Evolutionary conservation across 2,888 invertebrate species (phyloP).

Genomic region (Tuta absoluta): DNA sequence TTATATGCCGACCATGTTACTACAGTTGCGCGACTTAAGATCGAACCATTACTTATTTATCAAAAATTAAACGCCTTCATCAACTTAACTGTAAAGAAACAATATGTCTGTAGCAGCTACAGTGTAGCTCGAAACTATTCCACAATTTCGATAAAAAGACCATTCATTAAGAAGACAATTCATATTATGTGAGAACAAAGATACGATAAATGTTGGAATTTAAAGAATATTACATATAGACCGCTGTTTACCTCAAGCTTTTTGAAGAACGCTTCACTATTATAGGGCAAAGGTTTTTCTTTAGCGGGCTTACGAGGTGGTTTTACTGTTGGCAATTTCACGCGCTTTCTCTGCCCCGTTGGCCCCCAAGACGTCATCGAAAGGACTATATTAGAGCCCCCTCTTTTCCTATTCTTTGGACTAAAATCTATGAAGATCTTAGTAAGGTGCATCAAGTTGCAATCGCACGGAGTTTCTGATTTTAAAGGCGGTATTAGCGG

Average conservation of each 20-base stretch:
- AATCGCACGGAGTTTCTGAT: constrained; percentile 55
- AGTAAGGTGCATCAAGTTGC: constrained; percentile 63
- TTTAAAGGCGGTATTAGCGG: constrained; percentile 47
- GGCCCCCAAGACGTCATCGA: constrained; percentile 64
- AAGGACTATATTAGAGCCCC: constrained; percentile 59
- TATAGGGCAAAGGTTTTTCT: constrained; percentile 48
- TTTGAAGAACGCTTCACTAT: constrained; percentile 68
- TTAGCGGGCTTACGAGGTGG: constrained; percentile 50
- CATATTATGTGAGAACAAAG: too few species aligned
- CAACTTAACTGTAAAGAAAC: too few species aligned
- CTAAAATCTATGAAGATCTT: constrained; percentile 63
- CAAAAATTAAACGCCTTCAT: too few species aligned
- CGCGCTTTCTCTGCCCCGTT: constrained; percentile 60
- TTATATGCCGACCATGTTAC: too few species aligned
- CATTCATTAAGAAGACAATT: too few species aligned
- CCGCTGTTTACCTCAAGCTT: constrained; percentile 74
- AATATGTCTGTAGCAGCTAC: too few species aligned
- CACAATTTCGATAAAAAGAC: too few species aligned
- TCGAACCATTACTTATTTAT: too few species aligned
- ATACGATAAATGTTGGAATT: too few species aligned
- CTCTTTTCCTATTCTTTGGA: constrained; percentile 62
- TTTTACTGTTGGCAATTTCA: constrained; percentile 60
- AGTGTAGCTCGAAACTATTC: too few species aligned
- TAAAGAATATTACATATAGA: too few species aligned
- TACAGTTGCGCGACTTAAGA: too few species aligned